phyloP scores from a whole-genome alignment of 2,888 invertebrate species.

The Eupithecia insigniata region DNA sequence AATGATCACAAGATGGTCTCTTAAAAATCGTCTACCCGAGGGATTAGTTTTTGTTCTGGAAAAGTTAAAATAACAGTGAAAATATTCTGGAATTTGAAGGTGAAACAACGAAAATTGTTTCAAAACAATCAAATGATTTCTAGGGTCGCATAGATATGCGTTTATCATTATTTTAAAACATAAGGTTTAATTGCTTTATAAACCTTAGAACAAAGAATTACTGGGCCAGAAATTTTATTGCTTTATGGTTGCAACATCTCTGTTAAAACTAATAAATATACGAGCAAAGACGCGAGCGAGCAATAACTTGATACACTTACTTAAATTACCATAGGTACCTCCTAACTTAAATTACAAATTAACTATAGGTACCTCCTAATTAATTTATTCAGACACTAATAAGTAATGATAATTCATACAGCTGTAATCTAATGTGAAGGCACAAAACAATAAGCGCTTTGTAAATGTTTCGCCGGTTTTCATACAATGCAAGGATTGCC shows the following conservation, averaged over 20 bases:
- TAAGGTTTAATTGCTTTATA: no score
- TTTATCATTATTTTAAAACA: no score
- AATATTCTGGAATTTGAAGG: no score
- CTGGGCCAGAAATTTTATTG: not conserved
- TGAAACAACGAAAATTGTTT: no score
- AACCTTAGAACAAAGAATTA: not conserved
- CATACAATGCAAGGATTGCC: slow-evolving; percentile 5
- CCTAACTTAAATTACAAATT: no score
- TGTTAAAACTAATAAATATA: not conserved
- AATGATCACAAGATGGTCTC: no score
- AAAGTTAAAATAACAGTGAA: no score
- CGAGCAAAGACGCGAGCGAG: not conserved
- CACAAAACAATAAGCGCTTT: slow-evolving; percentile 8
- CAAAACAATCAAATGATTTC: not conserved
- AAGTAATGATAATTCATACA: not conserved
- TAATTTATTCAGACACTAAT: not conserved
- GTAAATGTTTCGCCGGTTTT: not conserved
- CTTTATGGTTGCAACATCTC: not conserved
- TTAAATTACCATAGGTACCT: no score
- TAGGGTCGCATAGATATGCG: not conserved
- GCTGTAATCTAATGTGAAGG: not conserved
- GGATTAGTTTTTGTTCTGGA: no score
- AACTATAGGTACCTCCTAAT: no score
- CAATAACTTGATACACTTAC: no score
- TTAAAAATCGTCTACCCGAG: no score